Percentiles rank a stretch among this genome's conserved stretches.
phyloP scores from a whole-genome alignment of 1,140 invertebrate genomes.

The Maconellicoccus hirsutus region DNA sequence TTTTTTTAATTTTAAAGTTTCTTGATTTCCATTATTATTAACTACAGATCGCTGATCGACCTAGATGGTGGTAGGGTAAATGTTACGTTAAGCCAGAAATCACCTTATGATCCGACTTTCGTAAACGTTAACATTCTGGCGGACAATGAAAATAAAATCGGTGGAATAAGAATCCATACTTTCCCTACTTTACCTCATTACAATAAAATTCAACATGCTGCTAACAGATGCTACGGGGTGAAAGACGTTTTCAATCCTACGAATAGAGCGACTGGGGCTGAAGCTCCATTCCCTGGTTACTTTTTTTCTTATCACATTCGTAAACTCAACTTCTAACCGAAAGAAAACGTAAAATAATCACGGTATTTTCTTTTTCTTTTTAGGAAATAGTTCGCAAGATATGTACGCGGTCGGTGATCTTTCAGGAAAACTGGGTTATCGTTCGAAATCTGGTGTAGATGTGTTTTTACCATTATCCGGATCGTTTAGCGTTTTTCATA shows the following conservation, averaged over 20 bases:
- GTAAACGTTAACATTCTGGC: constrained; percentile 36
- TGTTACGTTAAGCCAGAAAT: constrained; percentile 65
- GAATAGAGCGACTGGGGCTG: constrained; percentile 32
- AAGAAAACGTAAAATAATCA: no score
- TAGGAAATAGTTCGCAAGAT: constrained; percentile 67
- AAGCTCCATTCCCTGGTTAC: constrained; percentile 27
- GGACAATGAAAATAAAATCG: constrained; percentile 33
- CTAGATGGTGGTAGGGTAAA: constrained; percentile 68
- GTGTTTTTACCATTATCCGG: constrained; percentile 76
- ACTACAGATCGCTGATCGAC: constrained; percentile 55
- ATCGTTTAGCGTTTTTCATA: constrained; percentile 59
- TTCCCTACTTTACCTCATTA: constrained; percentile 39
- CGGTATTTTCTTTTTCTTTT: constrained; percentile 15
- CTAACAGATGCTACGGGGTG: constrained; percentile 39
- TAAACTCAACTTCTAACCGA: no score
- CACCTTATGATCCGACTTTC: constrained; percentile 72
- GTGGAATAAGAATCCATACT: constrained; percentile 53
- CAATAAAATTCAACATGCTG: constrained; percentile 11
- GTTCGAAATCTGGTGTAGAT: constrained; percentile 47
- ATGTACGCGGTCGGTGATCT: constrained; percentile 80
- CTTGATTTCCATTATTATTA: neutral
- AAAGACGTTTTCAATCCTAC: constrained; percentile 58
- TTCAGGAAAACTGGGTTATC: constrained; percentile 60
- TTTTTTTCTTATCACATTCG: neutral
- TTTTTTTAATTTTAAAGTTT: constrained; percentile 17